phyloP scores from a whole-genome alignment of 2,113 vertebrate species.

The Pedionomus torquatus region DNA sequence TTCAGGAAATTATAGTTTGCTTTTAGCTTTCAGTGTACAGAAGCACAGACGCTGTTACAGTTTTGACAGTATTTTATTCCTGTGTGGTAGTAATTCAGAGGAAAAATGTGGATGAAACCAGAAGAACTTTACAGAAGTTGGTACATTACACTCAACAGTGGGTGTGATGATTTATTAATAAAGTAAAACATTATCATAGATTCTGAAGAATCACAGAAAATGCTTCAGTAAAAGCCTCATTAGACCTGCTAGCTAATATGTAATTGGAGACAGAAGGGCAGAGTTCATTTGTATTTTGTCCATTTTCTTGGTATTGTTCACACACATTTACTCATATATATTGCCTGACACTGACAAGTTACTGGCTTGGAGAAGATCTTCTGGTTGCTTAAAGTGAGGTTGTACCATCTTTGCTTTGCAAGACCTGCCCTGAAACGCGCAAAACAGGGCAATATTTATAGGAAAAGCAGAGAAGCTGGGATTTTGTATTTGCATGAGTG shows the following conservation, averaged over 20 bases:
- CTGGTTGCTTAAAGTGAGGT: constrained; percentile 2
- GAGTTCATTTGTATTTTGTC: constrained; percentile 27
- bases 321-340: neutral
- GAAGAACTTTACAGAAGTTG: constrained; percentile 21
- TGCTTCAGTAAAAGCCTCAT: constrained; percentile 12
- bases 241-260: constrained; percentile 7
- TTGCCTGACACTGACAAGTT: neutral
- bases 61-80: neutral
- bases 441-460: neutral
- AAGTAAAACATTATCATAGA: neutral
- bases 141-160: neutral
- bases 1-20: constrained; percentile 49
- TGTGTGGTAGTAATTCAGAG: constrained; percentile 12
- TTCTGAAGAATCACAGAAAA: neutral
- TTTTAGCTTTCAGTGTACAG: constrained; percentile 40
- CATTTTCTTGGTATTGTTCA: neutral
- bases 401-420: constrained; percentile 23
- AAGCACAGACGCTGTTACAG: neutral
- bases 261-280: constrained; percentile 17
- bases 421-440: neutral
- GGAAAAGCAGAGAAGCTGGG: neutral
- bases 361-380: neutral
- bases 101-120: neutral
- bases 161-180: constrained; percentile 44
- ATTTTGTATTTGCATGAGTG: neutral